Base-by-base conservation (phyloP, 2,888 invertebrate genomes). In the Aphidoletes aphidimyza region DNA sequence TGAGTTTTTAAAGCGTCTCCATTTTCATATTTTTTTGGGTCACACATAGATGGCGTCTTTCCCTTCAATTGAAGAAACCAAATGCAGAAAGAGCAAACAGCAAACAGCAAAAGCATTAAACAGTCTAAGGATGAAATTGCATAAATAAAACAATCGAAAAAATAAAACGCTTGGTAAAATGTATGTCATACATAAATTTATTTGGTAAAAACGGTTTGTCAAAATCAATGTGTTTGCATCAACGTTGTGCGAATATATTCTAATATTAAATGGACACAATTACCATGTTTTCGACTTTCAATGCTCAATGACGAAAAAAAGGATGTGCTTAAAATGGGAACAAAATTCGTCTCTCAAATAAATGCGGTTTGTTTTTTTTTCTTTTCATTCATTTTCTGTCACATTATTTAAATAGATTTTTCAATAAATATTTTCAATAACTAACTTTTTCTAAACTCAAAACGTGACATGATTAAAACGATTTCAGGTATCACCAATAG, bases 401-500 rank as follows among this genome's bases (percentile, higher is more conserved):
- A n/a, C n/a, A n/a, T n/a, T n/a, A n/a, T n/a, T n/a, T n/a, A n/a
- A n/a, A n/a, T n/a, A n/a, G n/a, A n/a, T 47, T 47, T 19, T 19
- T 47, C 34, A 69, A 69, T 34, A 69, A 69, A 69, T 69, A 30
- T 34, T 26, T 69, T 69, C 30, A 69, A 69, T 30, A 0, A 69
- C 14, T 30, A 69, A 30, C 34, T 17, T 47, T 47, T 5, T 22
- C 14, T 11, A 26, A 69, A 69, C 69, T 69, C 69, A 69, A 69
- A 69, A 30, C 11, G 47, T 11, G 22, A 2, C 3, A 54, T 54
- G 69, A 69, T 69, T 30, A 69, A 69, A 69, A 69, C 30, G 34
- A 69, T 69, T 5, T 69, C 14, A 69, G 69, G 69, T 69, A 69
- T 69, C 69, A 69, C 69, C 34, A 69, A 69, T 69, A 69, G n/a